These are phyloP conservation scores for Oreochromis niloticus DNA, from an alignment of 2,113 vertebrate genomes.

Conservation along the genomic window DNA sequence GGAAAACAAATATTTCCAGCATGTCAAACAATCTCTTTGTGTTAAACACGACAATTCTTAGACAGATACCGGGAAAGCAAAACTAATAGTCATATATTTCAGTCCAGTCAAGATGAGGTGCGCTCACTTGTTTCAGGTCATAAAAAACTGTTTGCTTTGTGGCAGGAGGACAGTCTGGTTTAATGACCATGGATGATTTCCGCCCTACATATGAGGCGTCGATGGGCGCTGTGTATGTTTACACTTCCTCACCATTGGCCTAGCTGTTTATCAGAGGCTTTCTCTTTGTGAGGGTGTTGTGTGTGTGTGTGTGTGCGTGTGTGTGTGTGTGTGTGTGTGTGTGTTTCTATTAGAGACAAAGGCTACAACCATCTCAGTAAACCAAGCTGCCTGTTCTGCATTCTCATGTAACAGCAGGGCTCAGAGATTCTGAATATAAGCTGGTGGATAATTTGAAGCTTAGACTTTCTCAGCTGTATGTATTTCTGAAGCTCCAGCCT, in stretches of 20 bases:
- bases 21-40: background rate
- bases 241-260: background rate
- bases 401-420: background rate
- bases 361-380: background rate
- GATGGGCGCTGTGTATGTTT: background rate
- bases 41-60: background rate
- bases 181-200: background rate
- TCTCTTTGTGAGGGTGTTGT: background rate
- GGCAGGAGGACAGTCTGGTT: background rate
- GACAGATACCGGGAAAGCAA: background rate
- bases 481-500: background rate
- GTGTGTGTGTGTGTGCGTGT: background rate
- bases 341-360: background rate
- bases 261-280: background rate
- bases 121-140: background rate
- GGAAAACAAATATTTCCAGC: background rate
- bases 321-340: background rate
- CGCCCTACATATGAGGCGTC: background rate
- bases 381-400: background rate
- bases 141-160: background rate
- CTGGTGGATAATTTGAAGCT: background rate
- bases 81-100: background rate
- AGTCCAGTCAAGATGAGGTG: background rate
- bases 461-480: background rate
- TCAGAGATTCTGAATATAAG: background rate